These are phyloP conservation scores for Atractosteus spatula DNA, from an alignment of 2,113 vertebrate genomes.

Conservation along the genomic window DNA sequence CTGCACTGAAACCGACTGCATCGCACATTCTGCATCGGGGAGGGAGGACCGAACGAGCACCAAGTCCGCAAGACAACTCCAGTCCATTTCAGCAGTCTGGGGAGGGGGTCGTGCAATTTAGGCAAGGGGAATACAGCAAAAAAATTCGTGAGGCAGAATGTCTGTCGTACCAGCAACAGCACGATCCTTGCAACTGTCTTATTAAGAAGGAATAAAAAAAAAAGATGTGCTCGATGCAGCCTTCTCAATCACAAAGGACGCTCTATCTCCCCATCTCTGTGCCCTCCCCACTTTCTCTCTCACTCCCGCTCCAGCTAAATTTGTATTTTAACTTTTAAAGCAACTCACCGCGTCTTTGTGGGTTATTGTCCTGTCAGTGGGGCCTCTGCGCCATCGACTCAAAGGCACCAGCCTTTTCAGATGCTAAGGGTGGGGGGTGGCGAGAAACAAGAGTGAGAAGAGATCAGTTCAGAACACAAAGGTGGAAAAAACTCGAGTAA, in stretches of 20 bases:
- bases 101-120: too few relatives aligned
- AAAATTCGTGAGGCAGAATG: background rate
- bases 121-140: background rate
- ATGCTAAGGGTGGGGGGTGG: constrained; percentile 68
- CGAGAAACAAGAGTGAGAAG: constrained; percentile 63
- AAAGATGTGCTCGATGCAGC: constrained; percentile 48
- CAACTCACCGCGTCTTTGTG: constrained; percentile 77
- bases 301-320: constrained; percentile 41
- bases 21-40: constrained; percentile 35
- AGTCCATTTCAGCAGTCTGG: background rate
- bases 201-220: constrained; percentile 32
- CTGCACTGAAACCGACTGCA: constrained; percentile 44
- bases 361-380: constrained; percentile 78
- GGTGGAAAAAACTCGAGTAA: constrained; percentile 44
- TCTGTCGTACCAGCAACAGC: background rate
- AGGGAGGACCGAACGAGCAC: constrained; percentile 36
- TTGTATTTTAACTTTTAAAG: constrained; percentile 46
- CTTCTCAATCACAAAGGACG: constrained; percentile 66
- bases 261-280: constrained; percentile 40
- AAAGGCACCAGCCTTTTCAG: constrained; percentile 72
- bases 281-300: constrained; percentile 35
- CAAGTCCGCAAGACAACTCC: constrained; percentile 40
- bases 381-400: constrained; percentile 78
- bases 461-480: constrained; percentile 71
- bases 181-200: constrained; percentile 23